Evolutionary conservation across 1,140 invertebrate species (phyloP), one percentile per base, ranked within the genome.

Genomic region (Drosophila santomea): DNA sequence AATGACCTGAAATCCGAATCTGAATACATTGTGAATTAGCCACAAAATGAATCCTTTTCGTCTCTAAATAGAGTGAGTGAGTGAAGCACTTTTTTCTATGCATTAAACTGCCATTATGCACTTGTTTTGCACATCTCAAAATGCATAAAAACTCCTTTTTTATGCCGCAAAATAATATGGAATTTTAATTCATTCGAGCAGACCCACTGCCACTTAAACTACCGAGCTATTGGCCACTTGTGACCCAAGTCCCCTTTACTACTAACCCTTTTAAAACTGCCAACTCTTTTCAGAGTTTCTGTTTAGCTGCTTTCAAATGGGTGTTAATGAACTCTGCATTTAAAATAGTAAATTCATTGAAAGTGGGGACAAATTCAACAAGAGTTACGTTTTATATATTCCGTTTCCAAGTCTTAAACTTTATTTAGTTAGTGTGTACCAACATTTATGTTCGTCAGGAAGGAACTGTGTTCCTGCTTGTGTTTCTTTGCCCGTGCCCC

Each of bases 11-110:
- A 58, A 25, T 25, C 25, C 4, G 36, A 58, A 58, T 71, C 50
- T 72, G 36, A 71, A 71, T 71, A 39, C 51, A 71, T 44, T 71
- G 12, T 7, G 66, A 72, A 71, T 71, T 72, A 57, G 66, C 52
- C 58, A 36, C 23, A 15, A 20, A 35, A 15, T 4, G 17, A 71
- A 58, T 58, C 43, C 64, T 41, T 56, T 56, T 51, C 36, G 35
- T 41, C n/a, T 41, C 15, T 58, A 28, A 71, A 72, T 71, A 52
- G 44, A 14, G 50, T 14, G 17, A 52, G 39, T 58, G 71, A 58
- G 50, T 71, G 44, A 20, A 71, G 44, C 35, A 58, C 64, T 36
- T n/a, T 12, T 58, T 69, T 51, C 66, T 36, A 38, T 67, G 45
- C 63, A 66, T 50, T 50, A 25, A 56, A 12, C 17, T 41, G 68